Base-by-base conservation (phyloP, 2,888 invertebrate genomes). In the Acleris cristana region DNA sequence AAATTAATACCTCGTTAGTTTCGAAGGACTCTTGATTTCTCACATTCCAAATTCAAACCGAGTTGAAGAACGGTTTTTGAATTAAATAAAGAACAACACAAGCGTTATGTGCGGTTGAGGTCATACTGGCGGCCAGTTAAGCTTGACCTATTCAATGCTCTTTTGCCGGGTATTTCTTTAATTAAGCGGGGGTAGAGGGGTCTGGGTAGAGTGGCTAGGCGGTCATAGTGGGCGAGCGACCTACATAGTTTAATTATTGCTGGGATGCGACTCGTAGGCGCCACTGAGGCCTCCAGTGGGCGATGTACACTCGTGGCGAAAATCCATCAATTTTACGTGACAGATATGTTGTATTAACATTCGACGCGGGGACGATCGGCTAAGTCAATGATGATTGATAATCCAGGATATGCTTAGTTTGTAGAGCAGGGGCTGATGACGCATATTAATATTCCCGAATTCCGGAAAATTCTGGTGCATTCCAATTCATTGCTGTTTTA, bases 211-310 rank as follows among this genome's bases (percentile, higher is more conserved):
- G 81, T 81, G 66, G 66, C 45, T 30, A 61, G 83, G 78, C 79
- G 80, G 78, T 78, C 84, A 81, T 83, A 85, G 90, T 90, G 87
- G 91, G 90, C 88, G 90, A 77, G 67, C 88, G 90, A 88, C 90
- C 90, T 87, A 90, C 90, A 89, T 89, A 85, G 85, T 87, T 87
- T 88, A 90, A 90, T 90, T 87, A 88, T 88, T 87, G 85, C 83
- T 85, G 81, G 82, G 90, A 90, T 85, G 87, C 90, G 90, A 84
- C 90, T 83, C 79, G 72, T 84, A 86, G 90, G 90, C 90, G 90
- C 90, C 89, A 77, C 69, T 71, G 79, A 80, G 85, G 85, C 85
- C 85, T 84, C 78, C 73, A 59, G 87, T 87, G 83, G 89, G 88
- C 84, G 87, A 82, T 58, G 69, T 84, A 88, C 83, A 80, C 73